phyloP scores from a whole-genome alignment of 2,888 invertebrate species.

The Drosophila fulvimacula region DNA sequence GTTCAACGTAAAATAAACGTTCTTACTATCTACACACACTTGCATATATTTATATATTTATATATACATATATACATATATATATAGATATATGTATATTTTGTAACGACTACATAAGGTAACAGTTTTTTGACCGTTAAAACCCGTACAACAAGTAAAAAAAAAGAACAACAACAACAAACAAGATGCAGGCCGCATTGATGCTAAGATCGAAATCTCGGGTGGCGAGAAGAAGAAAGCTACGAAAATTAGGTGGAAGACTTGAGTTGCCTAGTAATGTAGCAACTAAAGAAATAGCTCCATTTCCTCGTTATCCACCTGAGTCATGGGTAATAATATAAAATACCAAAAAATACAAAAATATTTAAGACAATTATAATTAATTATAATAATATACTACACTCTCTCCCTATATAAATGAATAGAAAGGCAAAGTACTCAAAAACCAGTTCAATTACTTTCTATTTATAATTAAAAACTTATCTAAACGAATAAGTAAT shows the following conservation, averaged over 20 bases:
- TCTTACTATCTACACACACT: slow-evolving; percentile 5
- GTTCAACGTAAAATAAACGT: slow-evolving; percentile 26
- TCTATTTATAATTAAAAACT: slow-evolving; percentile 26
- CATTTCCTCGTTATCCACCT: slow-evolving; percentile 95
- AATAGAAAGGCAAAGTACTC: slow-evolving; percentile 52
- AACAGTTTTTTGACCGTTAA: slow-evolving; percentile 30
- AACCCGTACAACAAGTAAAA: slow-evolving; percentile 54
- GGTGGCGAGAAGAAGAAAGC: slow-evolving; percentile 92
- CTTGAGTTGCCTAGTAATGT: slow-evolving; percentile 94
- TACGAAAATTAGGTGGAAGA: slow-evolving; percentile 90
- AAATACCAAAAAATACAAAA: slow-evolving; percentile 61
- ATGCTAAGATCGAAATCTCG: slow-evolving; percentile 96
- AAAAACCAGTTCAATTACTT: slow-evolving; percentile 39
- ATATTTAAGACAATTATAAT: slow-evolving; percentile 79
- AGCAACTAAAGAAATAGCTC: slow-evolving; percentile 93
- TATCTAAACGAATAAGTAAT: slow-evolving; percentile 47
- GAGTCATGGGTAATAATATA: slow-evolving; percentile 88
- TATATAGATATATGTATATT: slow-evolving; percentile 4
- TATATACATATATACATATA: slow-evolving; percentile 17
- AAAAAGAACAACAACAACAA: slow-evolving; percentile 72
- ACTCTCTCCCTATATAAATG: slow-evolving; percentile 61
- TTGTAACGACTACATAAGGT: neutral
- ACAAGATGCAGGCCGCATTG: slow-evolving; percentile 94
- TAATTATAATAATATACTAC: slow-evolving; percentile 67
- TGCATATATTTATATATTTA: slow-evolving; percentile 7